Conservation (phyloP, 1,140 invertebrate genomes). For the Pygmarrhopalites habei region DNA sequence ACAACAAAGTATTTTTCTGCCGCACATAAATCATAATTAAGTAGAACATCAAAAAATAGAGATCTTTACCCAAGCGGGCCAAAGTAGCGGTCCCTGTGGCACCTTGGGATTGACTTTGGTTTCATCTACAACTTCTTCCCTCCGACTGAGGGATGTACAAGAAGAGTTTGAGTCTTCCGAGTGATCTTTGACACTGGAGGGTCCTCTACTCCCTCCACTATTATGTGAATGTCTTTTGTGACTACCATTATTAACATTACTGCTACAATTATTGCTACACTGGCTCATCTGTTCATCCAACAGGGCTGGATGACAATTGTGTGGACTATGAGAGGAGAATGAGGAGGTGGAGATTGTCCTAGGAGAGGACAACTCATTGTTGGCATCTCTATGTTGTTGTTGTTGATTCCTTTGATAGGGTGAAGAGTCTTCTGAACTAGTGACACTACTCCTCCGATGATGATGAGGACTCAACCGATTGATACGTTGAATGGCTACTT, state of each 20-base stretch:
- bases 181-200: slow-evolving; percentile 34
- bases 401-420: neutral
- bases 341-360: too few relatives aligned
- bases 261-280: neutral
- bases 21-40: slow-evolving; percentile 2
- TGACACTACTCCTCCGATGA: slow-evolving; percentile 3
- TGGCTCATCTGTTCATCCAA: too few relatives aligned
- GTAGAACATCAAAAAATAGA: slow-evolving; percentile 80
- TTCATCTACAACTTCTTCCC: slow-evolving; percentile 35
- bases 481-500: slow-evolving; percentile 17
- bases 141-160: slow-evolving; percentile 14
- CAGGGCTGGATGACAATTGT: too few relatives aligned
- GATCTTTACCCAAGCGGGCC: slow-evolving; percentile 97
- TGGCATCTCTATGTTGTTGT: neutral
- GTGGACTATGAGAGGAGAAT: neutral
- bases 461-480: neutral
- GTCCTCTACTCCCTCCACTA: slow-evolving; percentile 13
- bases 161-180: slow-evolving; percentile 38
- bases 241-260: neutral
- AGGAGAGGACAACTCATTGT: neutral
- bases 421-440: neutral
- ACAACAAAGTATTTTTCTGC: neutral
- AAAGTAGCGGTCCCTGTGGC: slow-evolving; percentile 31
- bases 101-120: slow-evolving; percentile 35
- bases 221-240: neutral